These are phyloP conservation scores for Elephas maximus DNA, from an alignment of 2,113 vertebrate species.

Conservation along the genomic window DNA sequence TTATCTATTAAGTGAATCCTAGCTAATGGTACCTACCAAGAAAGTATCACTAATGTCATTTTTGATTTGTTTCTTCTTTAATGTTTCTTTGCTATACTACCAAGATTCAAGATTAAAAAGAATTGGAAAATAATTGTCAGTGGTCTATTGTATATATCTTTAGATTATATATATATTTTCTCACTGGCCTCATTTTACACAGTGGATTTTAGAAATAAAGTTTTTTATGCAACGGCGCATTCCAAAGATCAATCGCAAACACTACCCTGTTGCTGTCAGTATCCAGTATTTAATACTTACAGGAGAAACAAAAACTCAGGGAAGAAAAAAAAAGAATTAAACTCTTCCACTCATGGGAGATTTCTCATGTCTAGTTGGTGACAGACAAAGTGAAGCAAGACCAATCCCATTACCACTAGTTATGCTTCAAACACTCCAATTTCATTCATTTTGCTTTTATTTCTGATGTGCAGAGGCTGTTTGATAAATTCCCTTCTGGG, in stretches of 20 bases:
- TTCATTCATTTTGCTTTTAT: constrained; percentile 78
- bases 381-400: constrained; percentile 77
- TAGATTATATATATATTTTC: neutral
- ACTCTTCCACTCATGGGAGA: constrained; percentile 14
- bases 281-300: constrained; percentile 55
- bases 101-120: constrained; percentile 29
- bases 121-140: neutral
- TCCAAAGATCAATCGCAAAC: constrained; percentile 48
- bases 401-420: constrained; percentile 78
- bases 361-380: constrained; percentile 53
- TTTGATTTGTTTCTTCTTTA: constrained; percentile 17
- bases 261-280: neutral
- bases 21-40: neutral
- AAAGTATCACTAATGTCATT: neutral
- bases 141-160: neutral
- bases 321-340: constrained; percentile 43
- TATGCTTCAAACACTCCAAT: constrained; percentile 76
- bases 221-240: constrained; percentile 21
- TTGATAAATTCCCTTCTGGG: constrained; percentile 76
- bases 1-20: neutral
- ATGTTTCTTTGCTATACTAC: neutral
- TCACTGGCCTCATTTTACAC: constrained; percentile 35
- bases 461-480: constrained; percentile 65
- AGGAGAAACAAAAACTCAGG: constrained; percentile 35
- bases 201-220: constrained; percentile 51